Evolutionary conservation across 2,113 vertebrate species (phyloP).

Genomic region (Mionectes macconnelli): DNA sequence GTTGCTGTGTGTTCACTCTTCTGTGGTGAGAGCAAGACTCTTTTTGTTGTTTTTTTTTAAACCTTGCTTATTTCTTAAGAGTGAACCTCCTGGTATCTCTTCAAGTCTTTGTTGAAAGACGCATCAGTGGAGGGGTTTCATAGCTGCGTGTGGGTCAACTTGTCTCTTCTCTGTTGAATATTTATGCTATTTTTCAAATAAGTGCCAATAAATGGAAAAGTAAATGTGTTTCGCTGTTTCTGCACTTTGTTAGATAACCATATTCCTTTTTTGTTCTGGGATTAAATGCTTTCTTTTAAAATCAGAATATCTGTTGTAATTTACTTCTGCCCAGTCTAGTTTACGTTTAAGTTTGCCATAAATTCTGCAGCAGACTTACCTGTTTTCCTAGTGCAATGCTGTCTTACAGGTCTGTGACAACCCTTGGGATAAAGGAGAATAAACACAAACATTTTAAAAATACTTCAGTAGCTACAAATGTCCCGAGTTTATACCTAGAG

Average conservation of each 20-base stretch:
- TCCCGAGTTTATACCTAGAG: background rate
- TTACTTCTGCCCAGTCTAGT: background rate
- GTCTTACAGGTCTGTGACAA: background rate
- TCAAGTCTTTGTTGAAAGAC: background rate
- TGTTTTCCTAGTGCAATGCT: background rate
- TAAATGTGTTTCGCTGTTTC: background rate
- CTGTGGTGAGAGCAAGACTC: slow-evolving; percentile 3
- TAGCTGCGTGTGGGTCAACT: background rate
- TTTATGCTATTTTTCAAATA: slow-evolving; percentile 63
- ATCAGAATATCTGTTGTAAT: background rate
- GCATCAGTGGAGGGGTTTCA: background rate
- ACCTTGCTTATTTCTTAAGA: slow-evolving; percentile 10
- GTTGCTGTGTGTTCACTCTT: background rate
- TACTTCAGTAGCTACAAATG: rapidly evolving
- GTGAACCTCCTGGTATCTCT: background rate
- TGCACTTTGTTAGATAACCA: background rate
- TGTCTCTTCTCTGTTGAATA: slow-evolving; percentile 46
- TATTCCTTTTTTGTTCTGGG: background rate
- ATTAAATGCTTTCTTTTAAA: background rate
- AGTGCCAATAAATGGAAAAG: slow-evolving; percentile 54
- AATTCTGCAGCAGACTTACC: background rate
- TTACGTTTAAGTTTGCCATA: background rate
- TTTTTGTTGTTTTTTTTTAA: too few species aligned
- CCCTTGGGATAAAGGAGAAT: background rate
- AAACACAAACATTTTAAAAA: background rate